Conservation (phyloP, 1,140 invertebrate species). For the Zaprionus camerounensis region DNA sequence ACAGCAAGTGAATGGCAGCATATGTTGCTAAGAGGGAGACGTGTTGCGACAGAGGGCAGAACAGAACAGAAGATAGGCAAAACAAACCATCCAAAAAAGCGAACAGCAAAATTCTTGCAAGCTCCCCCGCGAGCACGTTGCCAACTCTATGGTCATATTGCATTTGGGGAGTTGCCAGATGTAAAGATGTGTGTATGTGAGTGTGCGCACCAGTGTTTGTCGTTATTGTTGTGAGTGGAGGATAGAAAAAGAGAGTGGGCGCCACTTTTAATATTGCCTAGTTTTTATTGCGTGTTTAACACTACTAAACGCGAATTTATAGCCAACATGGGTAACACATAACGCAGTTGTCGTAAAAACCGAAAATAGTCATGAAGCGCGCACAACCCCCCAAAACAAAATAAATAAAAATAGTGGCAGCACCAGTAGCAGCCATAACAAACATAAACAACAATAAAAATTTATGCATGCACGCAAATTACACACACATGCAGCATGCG, state of each 20-base stretch:
- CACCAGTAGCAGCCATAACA: slow-evolving; percentile 45
- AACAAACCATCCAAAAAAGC: neutral
- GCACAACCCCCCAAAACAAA: slow-evolving; percentile 34
- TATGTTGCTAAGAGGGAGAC: slow-evolving; percentile 8
- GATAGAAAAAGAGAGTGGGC: slow-evolving; percentile 15
- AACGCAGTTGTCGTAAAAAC: slow-evolving; percentile 77
- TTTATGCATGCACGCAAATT: slow-evolving; percentile 69
- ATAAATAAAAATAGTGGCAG: slow-evolving; percentile 29
- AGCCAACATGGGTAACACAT: slow-evolving; percentile 77
- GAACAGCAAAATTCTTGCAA: slow-evolving; percentile 21
- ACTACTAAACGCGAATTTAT: slow-evolving; percentile 77
- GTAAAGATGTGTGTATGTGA: neutral
- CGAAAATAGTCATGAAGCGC: slow-evolving; percentile 70
- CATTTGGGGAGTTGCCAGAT: slow-evolving; percentile 50
- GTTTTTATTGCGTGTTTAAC: slow-evolving; percentile 79
- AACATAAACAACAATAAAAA: slow-evolving; percentile 76
- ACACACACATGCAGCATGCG: slow-evolving; percentile 37
- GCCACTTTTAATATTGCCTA: slow-evolving; percentile 48
- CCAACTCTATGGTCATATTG: slow-evolving; percentile 43
- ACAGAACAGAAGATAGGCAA: slow-evolving; percentile 13
- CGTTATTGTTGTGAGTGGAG: neutral
- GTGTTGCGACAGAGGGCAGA: neutral
- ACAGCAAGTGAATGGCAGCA: slow-evolving; percentile 55
- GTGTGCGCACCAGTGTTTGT: neutral
- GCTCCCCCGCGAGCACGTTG: slow-evolving; percentile 15